Evolutionary conservation across 2,113 vertebrate genomes (phyloP).

Genomic region (Caloenas nicobarica): DNA sequence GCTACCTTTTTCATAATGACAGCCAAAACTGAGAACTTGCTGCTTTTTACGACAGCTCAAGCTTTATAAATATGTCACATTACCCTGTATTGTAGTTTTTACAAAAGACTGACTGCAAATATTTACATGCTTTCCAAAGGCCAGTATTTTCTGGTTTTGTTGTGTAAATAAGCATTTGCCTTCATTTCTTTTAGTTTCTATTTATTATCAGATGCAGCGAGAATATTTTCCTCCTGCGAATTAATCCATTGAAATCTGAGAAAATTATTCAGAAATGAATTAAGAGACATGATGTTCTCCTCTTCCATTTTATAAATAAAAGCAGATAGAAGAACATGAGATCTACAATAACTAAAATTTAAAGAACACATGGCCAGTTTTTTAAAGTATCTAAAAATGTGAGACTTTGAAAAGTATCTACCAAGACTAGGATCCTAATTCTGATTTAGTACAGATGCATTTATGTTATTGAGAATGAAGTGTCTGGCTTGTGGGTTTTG

Average conservation of each 20-base stretch:
- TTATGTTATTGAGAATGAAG: not conserved
- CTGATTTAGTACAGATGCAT: not conserved
- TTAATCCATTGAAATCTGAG: slow-evolving; percentile 1
- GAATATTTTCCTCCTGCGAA: slow-evolving; percentile 10
- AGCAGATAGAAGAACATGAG: not conserved
- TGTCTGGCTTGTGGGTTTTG: not conserved
- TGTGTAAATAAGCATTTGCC: slow-evolving; percentile 20
- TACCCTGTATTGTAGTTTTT: not conserved
- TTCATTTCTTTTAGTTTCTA: not conserved
- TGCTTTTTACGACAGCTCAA: not conserved
- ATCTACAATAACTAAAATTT: not conserved
- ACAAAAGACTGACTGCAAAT: slow-evolving; percentile 23
- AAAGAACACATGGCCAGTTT: not conserved
- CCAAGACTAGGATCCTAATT: not conserved
- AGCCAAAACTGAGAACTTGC: not conserved
- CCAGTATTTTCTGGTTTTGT: not conserved
- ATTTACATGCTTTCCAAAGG: slow-evolving; percentile 30
- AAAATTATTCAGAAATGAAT: slow-evolving; percentile 36
- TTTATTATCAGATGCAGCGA: not conserved
- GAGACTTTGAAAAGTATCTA: not conserved
- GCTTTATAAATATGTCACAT: not conserved
- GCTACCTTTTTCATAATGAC: not conserved
- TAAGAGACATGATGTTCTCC: not conserved
- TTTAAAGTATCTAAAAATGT: not conserved
- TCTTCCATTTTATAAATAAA: not conserved